A percentile compares a stretch with the other conserved stretches of the same genome.
Conservation (phyloP, 2,888 invertebrate species). For the Folsomia manolachei region DNA sequence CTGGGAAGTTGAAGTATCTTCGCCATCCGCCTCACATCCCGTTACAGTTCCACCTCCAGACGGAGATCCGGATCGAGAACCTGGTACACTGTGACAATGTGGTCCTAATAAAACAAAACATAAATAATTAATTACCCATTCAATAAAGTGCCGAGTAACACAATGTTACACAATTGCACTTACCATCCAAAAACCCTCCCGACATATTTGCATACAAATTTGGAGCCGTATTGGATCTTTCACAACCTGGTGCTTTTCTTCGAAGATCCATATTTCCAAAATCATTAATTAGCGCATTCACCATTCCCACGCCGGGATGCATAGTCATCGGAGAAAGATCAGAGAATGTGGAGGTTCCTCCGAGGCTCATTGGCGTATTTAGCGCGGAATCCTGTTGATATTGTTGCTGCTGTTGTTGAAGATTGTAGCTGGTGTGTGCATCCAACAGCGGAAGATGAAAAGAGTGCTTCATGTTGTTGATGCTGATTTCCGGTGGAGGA, state of each 20-base stretch:
- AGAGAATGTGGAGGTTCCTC: conserved; percentile 30
- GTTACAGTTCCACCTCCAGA: conserved; percentile 15
- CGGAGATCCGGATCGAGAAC: conserved; percentile 11
- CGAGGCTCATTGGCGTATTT: conserved; percentile 19
- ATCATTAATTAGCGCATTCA: conserved; percentile 30
- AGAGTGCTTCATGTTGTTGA: conserved; percentile 35
- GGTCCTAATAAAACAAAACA: too few relatives aligned
- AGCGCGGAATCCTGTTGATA: conserved; percentile 29
- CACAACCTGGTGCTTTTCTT: conserved; percentile 48
- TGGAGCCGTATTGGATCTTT: conserved; percentile 41
- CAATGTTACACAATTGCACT: background rate
- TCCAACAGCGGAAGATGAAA: conserved; percentile 35
- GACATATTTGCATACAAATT: conserved; percentile 18
- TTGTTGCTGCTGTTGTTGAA: conserved; percentile 22
- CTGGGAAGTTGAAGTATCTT: conserved; percentile 7
- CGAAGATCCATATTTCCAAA: conserved; percentile 33
- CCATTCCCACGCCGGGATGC: conserved; percentile 17
- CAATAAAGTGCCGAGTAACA: too few relatives aligned
- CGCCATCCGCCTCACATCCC: too few relatives aligned
- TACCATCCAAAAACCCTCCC: background rate
- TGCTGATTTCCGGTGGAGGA: conserved; percentile 32
- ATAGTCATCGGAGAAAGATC: conserved; percentile 26
- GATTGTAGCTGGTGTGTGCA: conserved; percentile 9
- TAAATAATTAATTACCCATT: background rate
- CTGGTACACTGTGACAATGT: too few relatives aligned